Evolutionary conservation across 2,113 vertebrate genomes (phyloP).

Genomic region (Saguinus midas): DNA sequence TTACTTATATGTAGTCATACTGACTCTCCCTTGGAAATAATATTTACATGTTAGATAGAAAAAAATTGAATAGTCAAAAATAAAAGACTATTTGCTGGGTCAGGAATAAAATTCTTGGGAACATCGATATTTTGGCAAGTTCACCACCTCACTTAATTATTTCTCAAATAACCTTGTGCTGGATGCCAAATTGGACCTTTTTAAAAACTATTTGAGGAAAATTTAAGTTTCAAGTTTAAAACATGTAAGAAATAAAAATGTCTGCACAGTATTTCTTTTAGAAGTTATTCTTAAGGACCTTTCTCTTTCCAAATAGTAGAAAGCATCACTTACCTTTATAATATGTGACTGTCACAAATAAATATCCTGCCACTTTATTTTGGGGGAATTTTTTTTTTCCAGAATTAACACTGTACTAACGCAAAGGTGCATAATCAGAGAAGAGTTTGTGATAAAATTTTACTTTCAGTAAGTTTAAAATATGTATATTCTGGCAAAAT

Average conservation of each 20-base stretch:
- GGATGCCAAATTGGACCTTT: conserved; percentile 35
- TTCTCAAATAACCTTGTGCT: conserved; percentile 9
- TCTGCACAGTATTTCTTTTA: neutral
- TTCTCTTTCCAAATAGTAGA: neutral
- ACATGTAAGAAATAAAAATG: neutral
- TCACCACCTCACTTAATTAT: conserved; percentile 52
- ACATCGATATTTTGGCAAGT: neutral
- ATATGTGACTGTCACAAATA: conserved; percentile 2
- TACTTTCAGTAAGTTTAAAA: neutral
- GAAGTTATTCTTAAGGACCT: neutral
- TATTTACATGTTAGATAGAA: conserved; percentile 7
- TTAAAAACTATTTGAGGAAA: conserved; percentile 28
- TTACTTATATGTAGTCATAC: neutral
- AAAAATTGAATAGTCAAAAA: conserved; percentile 7
- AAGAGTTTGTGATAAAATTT: neutral
- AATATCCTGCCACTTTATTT: neutral
- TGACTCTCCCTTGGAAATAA: conserved; percentile 35
- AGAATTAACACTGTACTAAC: neutral
- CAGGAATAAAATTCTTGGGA: neutral
- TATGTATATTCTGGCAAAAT: neutral
- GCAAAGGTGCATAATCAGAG: neutral
- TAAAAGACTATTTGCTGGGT: conserved; percentile 24
- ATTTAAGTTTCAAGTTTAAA: conserved; percentile 49
- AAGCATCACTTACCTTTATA: neutral
- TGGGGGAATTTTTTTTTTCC: neutral